Conservation (phyloP, 2,888 invertebrate genomes). For the Phalera bucephala region DNA sequence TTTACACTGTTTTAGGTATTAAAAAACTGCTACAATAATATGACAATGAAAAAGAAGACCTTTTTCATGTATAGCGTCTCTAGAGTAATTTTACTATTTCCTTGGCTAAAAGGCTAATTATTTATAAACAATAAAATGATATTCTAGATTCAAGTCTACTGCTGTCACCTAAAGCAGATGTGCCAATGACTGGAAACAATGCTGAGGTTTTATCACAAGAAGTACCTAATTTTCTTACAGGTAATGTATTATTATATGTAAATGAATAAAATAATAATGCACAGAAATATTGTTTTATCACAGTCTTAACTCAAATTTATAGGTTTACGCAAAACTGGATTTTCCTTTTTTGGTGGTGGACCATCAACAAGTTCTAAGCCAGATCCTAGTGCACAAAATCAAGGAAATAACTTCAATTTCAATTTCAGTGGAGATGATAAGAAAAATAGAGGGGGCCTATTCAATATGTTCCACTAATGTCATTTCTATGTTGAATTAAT, state of each 20-base stretch:
- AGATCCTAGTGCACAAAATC: constrained; percentile 36
- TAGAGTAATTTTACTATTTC: too few relatives aligned
- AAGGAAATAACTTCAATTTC: constrained; percentile 56
- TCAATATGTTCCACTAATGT: constrained; percentile 63
- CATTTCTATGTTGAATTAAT: background rate
- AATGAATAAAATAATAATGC: too few relatives aligned
- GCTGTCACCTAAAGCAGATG: constrained; percentile 67
- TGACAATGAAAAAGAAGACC: too few relatives aligned
- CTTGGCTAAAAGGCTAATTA: too few relatives aligned
- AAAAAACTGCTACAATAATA: too few relatives aligned
- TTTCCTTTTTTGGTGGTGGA: constrained; percentile 58
- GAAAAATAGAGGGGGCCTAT: constrained; percentile 61
- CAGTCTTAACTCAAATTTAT: constrained; percentile 18
- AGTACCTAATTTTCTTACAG: constrained; percentile 65
- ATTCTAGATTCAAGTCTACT: constrained; percentile 65
- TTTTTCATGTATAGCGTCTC: too few relatives aligned
- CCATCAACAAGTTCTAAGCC: constrained; percentile 35
- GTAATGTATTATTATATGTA: constrained; percentile 35
- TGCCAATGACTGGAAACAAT: constrained; percentile 40
- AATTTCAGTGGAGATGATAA: constrained; percentile 64
- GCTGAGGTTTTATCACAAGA: constrained; percentile 52
- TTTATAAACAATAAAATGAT: background rate
- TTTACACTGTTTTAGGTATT: too few relatives aligned
- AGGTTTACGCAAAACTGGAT: constrained; percentile 64
- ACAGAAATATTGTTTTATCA: too few relatives aligned